Evolutionary conservation across 2,113 vertebrate genomes (phyloP), one percentile per base, ranked within the genome.

Genomic region (Xiphias gladius): DNA sequence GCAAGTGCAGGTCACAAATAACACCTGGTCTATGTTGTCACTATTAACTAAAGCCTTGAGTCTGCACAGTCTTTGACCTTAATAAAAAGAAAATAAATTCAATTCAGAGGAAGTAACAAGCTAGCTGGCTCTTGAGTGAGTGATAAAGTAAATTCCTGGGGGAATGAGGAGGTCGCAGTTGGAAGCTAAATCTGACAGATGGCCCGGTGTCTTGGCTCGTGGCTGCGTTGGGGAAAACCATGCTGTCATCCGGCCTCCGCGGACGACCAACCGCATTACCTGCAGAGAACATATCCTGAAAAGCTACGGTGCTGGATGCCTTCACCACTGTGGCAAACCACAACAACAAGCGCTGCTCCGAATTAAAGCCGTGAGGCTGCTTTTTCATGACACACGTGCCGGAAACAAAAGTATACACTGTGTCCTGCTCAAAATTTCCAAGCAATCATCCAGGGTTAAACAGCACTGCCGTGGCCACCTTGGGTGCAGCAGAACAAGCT

Each of bases 181-280:
- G 85, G 86, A 90, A 68, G 91, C 84, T 86, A 66, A 91, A 79
- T 80, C 71, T 77, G 83, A 93, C 94, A 95, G 94, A 95, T 95
- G 94, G 94, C 87, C 75, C 41, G 74, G 83, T 80, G 92, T 84
- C 88, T 92, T 91, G 87, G 90, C 89, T 92, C 81, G 63, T 91
- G 91, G 91, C 75, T 83, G 88, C 87, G 28, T 55, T 76, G 88
- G 80, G 91, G 90, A 87, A 83, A 86, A 89, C 78, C 86, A 87
- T 80, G 90, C 87, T 77, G 86, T 90, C 87, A 88, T 86, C 79
- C 85, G 74, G 84, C 85, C 80, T 84, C 79, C 17, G 73, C 41
- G 54, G 52, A 64, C 74, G 16, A 80, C 86, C 88, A 74, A 80
- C 84, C 78, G 74, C 46, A 35, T 80, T 28, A 92, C 90, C 92